Percentiles rank a stretch among this genome's conserved stretches.
These are phyloP conservation scores for Caenorhabditis tropicalis DNA, from an alignment of 1,140 invertebrate genomes.

Conservation along the genomic window DNA sequence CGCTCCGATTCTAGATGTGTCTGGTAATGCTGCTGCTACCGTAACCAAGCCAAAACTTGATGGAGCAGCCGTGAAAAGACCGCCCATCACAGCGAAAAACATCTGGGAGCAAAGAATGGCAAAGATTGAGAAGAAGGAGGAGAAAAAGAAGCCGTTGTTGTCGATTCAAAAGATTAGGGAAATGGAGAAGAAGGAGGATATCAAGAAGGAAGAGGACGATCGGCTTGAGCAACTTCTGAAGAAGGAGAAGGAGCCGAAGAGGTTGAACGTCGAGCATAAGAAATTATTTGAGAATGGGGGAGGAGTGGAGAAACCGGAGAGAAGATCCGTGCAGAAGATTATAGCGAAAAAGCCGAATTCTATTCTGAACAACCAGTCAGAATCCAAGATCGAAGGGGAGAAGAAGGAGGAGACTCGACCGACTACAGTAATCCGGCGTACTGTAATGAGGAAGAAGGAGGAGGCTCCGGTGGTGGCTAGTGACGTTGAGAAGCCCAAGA, in stretches of 20 bases:
- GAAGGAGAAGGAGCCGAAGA: conserved; percentile 23
- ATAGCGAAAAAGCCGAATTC: conserved; percentile 13
- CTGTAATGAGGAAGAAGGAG: conserved; percentile 26
- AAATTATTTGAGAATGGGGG: conserved; percentile 2
- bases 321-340: background rate
- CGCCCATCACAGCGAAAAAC: conserved; percentile 27
- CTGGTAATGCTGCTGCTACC: background rate
- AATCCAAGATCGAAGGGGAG: background rate
- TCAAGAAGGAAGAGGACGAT: conserved; percentile 24
- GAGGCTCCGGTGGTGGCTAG: background rate
- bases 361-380: background rate
- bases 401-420: conserved; percentile 1
- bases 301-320: background rate
- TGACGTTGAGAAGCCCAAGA: background rate
- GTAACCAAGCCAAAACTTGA: background rate
- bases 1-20: conserved; percentile 10
- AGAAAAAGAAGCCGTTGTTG: conserved; percentile 15
- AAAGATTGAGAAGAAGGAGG: conserved; percentile 31
- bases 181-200: conserved; percentile 22
- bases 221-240: conserved; percentile 16
- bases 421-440: conserved; percentile 13
- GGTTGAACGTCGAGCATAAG: background rate
- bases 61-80: background rate
- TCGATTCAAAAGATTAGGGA: conserved; percentile 32
- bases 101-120: conserved; percentile 38